Evolutionary conservation across 2,888 invertebrate genomes (phyloP), one percentile per base, ranked within the genome.

Genomic region (Pollenia angustigena): DNA sequence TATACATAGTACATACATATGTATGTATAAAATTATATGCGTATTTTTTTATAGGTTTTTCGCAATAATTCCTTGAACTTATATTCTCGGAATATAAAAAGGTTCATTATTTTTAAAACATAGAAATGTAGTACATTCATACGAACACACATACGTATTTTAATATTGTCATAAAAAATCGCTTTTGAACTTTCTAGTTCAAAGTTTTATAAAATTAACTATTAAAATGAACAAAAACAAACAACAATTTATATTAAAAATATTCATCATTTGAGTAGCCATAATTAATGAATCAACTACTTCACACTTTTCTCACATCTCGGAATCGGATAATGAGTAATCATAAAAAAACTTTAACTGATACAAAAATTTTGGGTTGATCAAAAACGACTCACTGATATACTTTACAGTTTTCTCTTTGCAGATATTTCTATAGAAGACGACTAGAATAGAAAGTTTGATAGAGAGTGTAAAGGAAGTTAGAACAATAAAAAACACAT

Each of bases 291-390:
- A 40, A n/a, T 48, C 11, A 2, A 48, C 16, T 58, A 62, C 52
- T 81, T 81, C 50, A 81, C 74, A 81, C 81, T 74, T 81, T 81
- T 32, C 74, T 74, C n/a, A 74, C 66, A 74, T 68, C 50, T 50
- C 58, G 74, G 9, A 74, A 50, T 66, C 9, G 44, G 42, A 42
- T 52, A 16, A 66, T 66, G 64, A 54, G 40, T 44, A 79, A 79
- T 58, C 32, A 18, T n/a, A n/a, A 9, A 16, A 12, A 71, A 23
- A 60, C 1, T 14, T 48, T 40, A 48, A 23, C 32, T 50, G 10
- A n/a, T 32, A 32, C 6, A 40, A 10, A 68, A 18, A 42, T 12
- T 42, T 14, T n/a, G 8, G 60, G 7, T 48, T 14, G 46, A 46
- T 18, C 4, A 16, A 52, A 52, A 8, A 52, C 52, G 52, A 52